phyloP scores from a whole-genome alignment of 2,797 vertebrate genomes.

The Thaleichthys pacificus region DNA sequence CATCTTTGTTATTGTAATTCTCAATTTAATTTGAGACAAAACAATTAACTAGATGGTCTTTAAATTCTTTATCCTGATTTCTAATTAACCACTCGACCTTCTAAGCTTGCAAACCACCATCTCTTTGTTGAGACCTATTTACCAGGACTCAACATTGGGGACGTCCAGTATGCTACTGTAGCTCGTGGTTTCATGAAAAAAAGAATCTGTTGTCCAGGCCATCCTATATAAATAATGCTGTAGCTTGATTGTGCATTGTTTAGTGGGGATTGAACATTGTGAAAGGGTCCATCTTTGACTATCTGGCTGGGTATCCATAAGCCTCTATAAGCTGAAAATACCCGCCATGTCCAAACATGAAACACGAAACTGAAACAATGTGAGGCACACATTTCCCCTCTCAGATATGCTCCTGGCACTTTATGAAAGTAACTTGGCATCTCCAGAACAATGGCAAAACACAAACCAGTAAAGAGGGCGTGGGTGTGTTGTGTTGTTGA shows the following conservation, averaged over 20 bases:
- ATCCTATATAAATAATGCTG: background rate
- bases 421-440: background rate
- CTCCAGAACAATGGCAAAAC: background rate
- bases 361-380: background rate
- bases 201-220: no score
- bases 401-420: background rate
- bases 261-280: background rate
- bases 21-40: constrained; percentile 55
- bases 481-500: background rate
- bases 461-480: background rate
- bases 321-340: constrained; percentile 3
- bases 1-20: constrained; percentile 51
- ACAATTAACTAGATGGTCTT: constrained; percentile 38
- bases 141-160: background rate
- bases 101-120: constrained; percentile 23
- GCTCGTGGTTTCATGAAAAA: no score
- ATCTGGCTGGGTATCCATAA: background rate
- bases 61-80: constrained; percentile 47
- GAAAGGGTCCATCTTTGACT: background rate
- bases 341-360: background rate
- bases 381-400: no score
- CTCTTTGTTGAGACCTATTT: background rate
- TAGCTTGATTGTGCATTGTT: background rate
- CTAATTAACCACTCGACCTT: constrained; percentile 52
- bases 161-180: background rate